Base-by-base conservation (phyloP, 1,140 invertebrate species). In the Wiebesia pumilae region DNA sequence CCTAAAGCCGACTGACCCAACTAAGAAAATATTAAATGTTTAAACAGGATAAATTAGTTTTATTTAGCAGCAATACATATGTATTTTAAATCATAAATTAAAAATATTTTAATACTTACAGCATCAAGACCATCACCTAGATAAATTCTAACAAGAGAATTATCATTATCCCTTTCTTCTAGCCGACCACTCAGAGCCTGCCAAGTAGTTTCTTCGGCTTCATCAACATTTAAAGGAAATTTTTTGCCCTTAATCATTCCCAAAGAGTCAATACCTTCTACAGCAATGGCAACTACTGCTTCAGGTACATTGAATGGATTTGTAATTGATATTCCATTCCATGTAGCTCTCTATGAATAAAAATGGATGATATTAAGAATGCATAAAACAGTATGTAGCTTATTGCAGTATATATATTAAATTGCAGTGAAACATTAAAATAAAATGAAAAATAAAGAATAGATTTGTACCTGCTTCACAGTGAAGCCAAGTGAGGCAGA, bases 241-340 rank as follows among this genome's bases (percentile, higher is more conserved):
- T 92, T 93, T 90, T 95, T 95, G 4, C 94, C 94, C 84, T 95
- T 95, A 40, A 90, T 81, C 14, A 89, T 89, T 67, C 91, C 89
- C n/a, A 94, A 83, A 40, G 91, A 90, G n/a, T 93, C 93, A 14
- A 97, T 93, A 84, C 97, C 97, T 92, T 97, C 96, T 67, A 98
- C 94, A 62, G 95, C 95, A 54, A 98, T 94, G 54, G 95, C 95
- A 40, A 98, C 96, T 77, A 97, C 95, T 58, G 96, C 96, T 93
- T 97, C 96, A 43, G 97, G 96, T 84, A 96, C 94, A 87, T 95
- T 94, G 88, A 98, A 98, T 16, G 97, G 96, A 94, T 97, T 95
- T 4, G 93, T 94, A 73, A 97, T 95, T 47, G 93, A 94, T 81
- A 98, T 90, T 27, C 97, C 97, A 88, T 94, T 94, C 97, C 97